phyloP scores from a whole-genome alignment of 2,113 vertebrate species.

The Spea multiplicata region DNA sequence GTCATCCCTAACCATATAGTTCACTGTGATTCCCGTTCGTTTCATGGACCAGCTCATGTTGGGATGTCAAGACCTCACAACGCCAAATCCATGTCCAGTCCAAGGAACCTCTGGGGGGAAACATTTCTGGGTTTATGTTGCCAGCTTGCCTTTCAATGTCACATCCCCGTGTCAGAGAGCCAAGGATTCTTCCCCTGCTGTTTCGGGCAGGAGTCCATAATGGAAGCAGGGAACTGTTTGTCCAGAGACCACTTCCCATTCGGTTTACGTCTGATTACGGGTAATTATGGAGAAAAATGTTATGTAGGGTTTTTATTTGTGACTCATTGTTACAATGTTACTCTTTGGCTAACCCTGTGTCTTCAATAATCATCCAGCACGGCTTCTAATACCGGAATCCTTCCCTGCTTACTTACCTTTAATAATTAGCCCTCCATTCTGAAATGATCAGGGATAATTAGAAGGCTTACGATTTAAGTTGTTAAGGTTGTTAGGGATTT shows the following conservation, averaged over 20 bases:
- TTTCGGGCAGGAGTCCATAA: constrained; percentile 2
- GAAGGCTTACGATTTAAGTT: too few species aligned
- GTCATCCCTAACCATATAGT: constrained; percentile 27
- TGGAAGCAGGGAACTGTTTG: neutral
- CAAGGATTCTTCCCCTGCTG: neutral
- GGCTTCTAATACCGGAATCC: too few species aligned
- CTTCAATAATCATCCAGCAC: neutral
- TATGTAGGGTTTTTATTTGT: neutral
- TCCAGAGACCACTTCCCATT: constrained; percentile 34
- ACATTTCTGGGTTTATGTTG: neutral
- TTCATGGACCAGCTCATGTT: constrained; percentile 40
- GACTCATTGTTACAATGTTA: constrained; percentile 1
- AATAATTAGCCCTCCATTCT: too few species aligned
- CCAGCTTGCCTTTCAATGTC: neutral
- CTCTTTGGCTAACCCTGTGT: constrained; percentile 34
- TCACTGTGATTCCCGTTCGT: constrained; percentile 52
- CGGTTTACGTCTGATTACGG: constrained; percentile 20
- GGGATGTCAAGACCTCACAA: constrained; percentile 53
- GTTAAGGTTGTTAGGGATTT: too few species aligned
- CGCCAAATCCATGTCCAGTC: constrained; percentile 23
- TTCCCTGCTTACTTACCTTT: too few species aligned
- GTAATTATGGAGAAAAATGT: constrained; percentile 34
- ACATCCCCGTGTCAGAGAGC: constrained; percentile 4
- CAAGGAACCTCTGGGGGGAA: neutral
- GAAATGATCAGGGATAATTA: too few species aligned